These are phyloP conservation scores for Denticeps clupeoides DNA, from an alignment of 2,797 vertebrate species.

Conservation along the genomic window DNA sequence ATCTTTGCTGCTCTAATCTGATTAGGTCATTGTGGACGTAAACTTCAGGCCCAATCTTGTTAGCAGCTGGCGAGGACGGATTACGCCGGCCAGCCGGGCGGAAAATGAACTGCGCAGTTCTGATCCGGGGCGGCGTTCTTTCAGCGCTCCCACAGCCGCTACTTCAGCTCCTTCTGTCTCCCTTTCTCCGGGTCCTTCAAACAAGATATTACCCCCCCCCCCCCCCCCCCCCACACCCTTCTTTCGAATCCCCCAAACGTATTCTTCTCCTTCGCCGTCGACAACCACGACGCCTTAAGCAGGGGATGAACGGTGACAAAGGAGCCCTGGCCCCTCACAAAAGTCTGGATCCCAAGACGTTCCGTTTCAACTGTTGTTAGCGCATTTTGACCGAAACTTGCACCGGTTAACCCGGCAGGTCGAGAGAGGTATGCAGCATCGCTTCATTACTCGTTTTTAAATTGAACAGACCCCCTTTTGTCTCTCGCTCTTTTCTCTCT, in stretches of 20 bases:
- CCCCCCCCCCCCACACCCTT: constrained; percentile 42
- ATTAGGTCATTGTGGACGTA: constrained; percentile 99
- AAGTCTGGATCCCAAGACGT: constrained; percentile 33
- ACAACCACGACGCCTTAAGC: constrained; percentile 51
- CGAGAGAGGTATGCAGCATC: constrained; percentile 53
- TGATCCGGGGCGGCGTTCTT: constrained; percentile 97
- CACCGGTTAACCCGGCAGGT: constrained; percentile 42
- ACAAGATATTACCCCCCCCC: constrained; percentile 80
- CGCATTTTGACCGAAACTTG: constrained; percentile 42
- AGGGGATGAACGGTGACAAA: constrained; percentile 51
- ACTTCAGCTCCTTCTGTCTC: constrained; percentile 74
- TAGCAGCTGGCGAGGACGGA: constrained; percentile 99
- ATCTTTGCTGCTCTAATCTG: constrained; percentile 99
- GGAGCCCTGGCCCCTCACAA: constrained; percentile 49
- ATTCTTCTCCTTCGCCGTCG: background rate
- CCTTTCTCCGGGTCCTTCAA: constrained; percentile 70
- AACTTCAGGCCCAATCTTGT: constrained; percentile 99
- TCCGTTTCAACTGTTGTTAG: constrained; percentile 34
- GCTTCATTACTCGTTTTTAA: constrained; percentile 66
- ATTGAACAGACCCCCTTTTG: constrained; percentile 59
- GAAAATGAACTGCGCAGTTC: constrained; percentile 99
- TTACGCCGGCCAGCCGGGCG: constrained; percentile 96
- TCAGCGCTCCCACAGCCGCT: constrained; percentile 79
- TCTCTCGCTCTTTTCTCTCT: constrained; percentile 28
- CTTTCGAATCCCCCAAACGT: constrained; percentile 19